phyloP scores from a whole-genome alignment of 2,797 vertebrate species.

The Chanos chanos region DNA sequence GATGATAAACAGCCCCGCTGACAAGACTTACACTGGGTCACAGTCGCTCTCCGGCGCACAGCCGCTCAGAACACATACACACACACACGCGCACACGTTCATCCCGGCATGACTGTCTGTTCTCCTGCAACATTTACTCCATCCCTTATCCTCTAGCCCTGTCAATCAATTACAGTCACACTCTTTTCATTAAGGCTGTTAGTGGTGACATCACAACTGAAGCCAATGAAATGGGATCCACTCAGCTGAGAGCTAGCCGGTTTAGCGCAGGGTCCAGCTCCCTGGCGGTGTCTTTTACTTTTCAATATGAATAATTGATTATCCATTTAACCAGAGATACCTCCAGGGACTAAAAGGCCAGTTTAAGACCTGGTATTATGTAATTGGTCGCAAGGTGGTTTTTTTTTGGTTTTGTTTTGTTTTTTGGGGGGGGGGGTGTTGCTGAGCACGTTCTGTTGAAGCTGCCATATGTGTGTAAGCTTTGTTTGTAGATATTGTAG shows the following conservation, averaged over 20 bases:
- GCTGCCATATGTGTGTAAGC: not conserved
- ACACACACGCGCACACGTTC: conserved; percentile 3
- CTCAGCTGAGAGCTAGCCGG: too few relatives aligned
- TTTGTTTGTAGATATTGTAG: not conserved
- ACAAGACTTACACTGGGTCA: conserved; percentile 20
- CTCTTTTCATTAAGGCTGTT: not conserved
- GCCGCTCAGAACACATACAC: conserved; percentile 9
- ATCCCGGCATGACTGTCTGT: too few relatives aligned
- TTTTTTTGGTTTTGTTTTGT: not conserved
- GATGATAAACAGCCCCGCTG: conserved; percentile 48
- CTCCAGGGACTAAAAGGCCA: conserved; percentile 15
- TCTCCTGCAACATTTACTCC: too few relatives aligned
- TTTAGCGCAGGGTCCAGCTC: not conserved
- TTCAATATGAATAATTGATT: conserved; percentile 19
- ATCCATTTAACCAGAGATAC: conserved; percentile 12
- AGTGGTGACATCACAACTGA: not conserved
- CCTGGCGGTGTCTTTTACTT: conserved; percentile 8
- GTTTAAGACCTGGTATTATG: conserved; percentile 2
- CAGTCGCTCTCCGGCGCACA: too few relatives aligned
- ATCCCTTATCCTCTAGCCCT: too few relatives aligned
- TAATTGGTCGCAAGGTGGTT: not conserved
- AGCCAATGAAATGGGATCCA: not conserved
- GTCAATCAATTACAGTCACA: too few relatives aligned
- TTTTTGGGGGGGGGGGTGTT: too few relatives aligned
- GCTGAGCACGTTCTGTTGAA: too few relatives aligned